Evolutionary conservation across 2,113 vertebrate species (phyloP).

Genomic region (Strix aluco): DNA sequence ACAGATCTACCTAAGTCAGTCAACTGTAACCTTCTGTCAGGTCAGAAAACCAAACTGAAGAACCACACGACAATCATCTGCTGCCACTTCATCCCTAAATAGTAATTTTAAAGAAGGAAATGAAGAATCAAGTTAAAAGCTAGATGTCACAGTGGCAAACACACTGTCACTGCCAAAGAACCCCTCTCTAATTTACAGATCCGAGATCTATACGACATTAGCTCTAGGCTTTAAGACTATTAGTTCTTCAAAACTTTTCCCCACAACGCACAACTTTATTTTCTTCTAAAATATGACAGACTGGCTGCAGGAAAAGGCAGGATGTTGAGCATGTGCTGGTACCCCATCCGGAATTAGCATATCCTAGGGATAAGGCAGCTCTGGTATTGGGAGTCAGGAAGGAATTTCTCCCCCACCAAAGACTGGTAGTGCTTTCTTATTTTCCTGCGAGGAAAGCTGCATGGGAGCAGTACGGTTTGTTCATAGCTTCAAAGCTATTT

Average conservation of each 20-base stretch:
- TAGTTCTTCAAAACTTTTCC: background rate
- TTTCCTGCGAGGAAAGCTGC: background rate
- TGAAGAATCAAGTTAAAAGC: background rate
- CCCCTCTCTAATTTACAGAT: background rate
- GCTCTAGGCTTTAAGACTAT: background rate
- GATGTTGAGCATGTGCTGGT: background rate
- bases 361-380: background rate
- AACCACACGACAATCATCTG: background rate
- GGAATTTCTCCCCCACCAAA: background rate
- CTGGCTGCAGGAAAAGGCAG: background rate
- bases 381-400: background rate
- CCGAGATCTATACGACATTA: background rate
- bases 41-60: background rate
- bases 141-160: background rate
- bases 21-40: background rate
- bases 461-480: background rate
- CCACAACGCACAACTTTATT: background rate
- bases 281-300: background rate
- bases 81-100: background rate
- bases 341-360: accelerated
- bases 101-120: background rate
- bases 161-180: background rate
- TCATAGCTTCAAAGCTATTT: background rate
- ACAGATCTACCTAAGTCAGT: background rate
- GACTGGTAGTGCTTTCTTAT: background rate